Evolutionary conservation across 2,113 vertebrate genomes (phyloP).

Genomic region (Apodemus sylvaticus): DNA sequence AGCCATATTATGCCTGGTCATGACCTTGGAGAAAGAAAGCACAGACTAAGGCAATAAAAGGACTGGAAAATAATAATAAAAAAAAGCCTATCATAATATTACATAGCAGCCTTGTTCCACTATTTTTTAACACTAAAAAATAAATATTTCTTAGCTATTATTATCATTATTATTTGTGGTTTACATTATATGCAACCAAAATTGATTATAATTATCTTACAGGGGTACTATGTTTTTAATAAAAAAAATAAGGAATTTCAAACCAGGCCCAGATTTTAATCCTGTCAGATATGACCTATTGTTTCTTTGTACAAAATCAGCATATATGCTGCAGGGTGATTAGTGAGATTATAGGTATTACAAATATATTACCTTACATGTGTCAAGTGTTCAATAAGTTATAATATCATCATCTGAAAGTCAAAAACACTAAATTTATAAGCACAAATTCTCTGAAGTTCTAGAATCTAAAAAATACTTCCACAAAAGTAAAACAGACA

Average conservation of each 20-base stretch:
- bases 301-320: background rate
- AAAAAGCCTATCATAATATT: background rate
- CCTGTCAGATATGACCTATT: background rate
- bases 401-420: background rate
- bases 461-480: background rate
- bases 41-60: background rate
- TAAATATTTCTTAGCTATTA: background rate
- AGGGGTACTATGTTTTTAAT: background rate
- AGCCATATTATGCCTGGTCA: background rate
- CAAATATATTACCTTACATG: background rate
- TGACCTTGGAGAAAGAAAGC: background rate
- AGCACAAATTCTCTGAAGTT: background rate
- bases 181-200: background rate
- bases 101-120: background rate
- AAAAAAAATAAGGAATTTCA: background rate
- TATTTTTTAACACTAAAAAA: background rate
- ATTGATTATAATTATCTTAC: background rate
- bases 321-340: background rate
- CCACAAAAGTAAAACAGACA: background rate
- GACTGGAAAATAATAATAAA: background rate
- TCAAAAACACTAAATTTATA: background rate
- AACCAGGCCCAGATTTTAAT: conserved; percentile 27
- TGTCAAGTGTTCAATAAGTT: background rate
- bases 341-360: background rate
- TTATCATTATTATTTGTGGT: background rate